Evolutionary conservation across 2,888 invertebrate genomes (phyloP).

Genomic region (Drosophila tripunctata): DNA sequence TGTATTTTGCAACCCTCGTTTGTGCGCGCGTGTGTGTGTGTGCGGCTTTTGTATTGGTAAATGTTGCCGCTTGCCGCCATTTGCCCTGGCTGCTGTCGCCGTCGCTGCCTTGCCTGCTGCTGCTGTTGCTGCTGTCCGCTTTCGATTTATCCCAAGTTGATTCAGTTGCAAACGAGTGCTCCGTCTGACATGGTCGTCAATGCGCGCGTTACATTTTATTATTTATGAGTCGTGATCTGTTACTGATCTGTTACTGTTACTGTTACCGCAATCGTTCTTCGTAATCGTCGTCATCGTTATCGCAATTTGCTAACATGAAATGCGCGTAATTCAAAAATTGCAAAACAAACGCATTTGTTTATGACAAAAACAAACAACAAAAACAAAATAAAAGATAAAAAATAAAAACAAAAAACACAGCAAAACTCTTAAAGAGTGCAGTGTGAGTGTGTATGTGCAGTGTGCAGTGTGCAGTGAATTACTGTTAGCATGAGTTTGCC

Average conservation of each 20-base stretch:
- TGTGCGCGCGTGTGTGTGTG: neutral
- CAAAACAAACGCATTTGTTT: conserved; percentile 26
- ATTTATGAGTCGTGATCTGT: conserved; percentile 14
- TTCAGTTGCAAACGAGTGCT: conserved; percentile 84
- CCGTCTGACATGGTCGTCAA: conserved; percentile 82
- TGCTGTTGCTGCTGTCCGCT: conserved; percentile 35
- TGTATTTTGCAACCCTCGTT: conserved; percentile 69
- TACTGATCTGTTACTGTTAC: no score
- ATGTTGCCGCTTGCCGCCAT: conserved; percentile 78
- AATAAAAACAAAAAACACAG: neutral
- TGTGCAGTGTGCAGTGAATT: no score
- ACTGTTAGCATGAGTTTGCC: conserved; percentile 94
- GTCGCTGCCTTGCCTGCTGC: conserved; percentile 30
- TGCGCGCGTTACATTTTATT: conserved; percentile 56
- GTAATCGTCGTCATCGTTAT: neutral
- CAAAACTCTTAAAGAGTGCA: conserved; percentile 12
- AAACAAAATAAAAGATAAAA: conserved; percentile 11
- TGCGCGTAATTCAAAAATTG: conserved; percentile 13
- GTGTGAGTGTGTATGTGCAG: conserved; percentile 11
- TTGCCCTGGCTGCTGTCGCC: conserved; percentile 54
- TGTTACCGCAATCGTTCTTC: conserved; percentile 14
- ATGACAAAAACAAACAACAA: conserved; percentile 20
- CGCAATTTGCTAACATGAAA: conserved; percentile 9
- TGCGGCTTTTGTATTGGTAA: conserved; percentile 77
- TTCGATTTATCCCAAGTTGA: conserved; percentile 76